Evolutionary conservation across 1,140 invertebrate species (phyloP).

Genomic region (Leptopilina boulardi): DNA sequence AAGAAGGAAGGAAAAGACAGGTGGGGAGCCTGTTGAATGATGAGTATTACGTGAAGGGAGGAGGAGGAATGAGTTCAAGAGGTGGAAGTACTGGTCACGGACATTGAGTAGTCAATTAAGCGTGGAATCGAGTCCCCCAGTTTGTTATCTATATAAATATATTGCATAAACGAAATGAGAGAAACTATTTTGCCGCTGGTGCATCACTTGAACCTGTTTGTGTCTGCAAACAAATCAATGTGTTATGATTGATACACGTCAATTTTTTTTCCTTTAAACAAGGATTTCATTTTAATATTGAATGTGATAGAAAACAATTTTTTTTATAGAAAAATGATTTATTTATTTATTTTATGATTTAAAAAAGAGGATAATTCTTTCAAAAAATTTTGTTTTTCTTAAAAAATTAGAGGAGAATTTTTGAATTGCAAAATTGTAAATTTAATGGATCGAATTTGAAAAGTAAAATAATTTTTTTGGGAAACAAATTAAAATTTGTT

Average conservation of each 20-base stretch:
- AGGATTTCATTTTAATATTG: too few species aligned
- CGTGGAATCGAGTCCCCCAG: not conserved
- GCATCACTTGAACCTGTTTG: not conserved
- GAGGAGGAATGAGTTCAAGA: not conserved
- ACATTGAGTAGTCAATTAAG: slow-evolving; percentile 29
- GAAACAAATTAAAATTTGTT: too few species aligned
- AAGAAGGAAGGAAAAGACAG: slow-evolving; percentile 27
- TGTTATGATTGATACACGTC: not conserved
- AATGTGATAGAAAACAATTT: too few species aligned
- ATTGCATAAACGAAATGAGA: slow-evolving; percentile 15
- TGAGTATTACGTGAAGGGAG: not conserved
- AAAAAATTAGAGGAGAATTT: too few species aligned
- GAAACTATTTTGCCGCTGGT: not conserved
- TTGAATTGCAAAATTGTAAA: too few species aligned
- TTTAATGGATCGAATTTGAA: too few species aligned
- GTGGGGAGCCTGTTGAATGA: not conserved
- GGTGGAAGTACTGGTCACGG: slow-evolving; percentile 8
- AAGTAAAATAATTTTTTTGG: too few species aligned
- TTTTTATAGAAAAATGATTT: too few species aligned
- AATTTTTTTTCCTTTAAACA: not conserved
- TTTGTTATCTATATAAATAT: slow-evolving; percentile 2
- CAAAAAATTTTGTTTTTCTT: too few species aligned
- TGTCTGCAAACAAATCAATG: not conserved
- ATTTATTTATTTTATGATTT: too few species aligned
- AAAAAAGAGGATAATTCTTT: too few species aligned